Conservation (phyloP, 1,140 invertebrate genomes). For the Aricia agestis region DNA sequence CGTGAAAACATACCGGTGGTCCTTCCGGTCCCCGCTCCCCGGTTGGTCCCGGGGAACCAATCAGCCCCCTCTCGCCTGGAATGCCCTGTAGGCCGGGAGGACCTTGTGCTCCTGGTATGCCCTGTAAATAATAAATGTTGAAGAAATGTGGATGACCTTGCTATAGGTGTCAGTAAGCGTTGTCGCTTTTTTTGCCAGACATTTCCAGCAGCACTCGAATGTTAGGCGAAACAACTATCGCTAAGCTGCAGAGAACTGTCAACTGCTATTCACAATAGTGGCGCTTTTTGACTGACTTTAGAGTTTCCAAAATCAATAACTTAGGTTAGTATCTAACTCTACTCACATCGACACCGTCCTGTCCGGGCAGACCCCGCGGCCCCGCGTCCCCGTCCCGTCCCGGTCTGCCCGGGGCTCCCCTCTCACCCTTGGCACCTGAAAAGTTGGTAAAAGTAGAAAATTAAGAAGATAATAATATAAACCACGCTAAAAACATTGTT, state of each 20-base stretch:
- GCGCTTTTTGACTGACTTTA: too few relatives aligned
- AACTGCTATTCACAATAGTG: too few relatives aligned
- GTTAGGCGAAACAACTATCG: too few relatives aligned
- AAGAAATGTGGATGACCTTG: too few relatives aligned
- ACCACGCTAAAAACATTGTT: too few relatives aligned
- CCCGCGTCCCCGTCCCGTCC: constrained; percentile 49
- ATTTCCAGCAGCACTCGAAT: too few relatives aligned
- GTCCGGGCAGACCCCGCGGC: constrained; percentile 38
- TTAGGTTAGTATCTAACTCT: too few relatives aligned
- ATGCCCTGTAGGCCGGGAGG: constrained; percentile 37
- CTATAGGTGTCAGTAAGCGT: too few relatives aligned
- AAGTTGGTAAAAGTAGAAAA: neutral
- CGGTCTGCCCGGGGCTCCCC: constrained; percentile 41
- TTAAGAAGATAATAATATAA: too few relatives aligned
- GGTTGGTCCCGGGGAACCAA: constrained; percentile 35
- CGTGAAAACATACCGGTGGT: constrained; percentile 34
- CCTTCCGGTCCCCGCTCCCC: constrained; percentile 51
- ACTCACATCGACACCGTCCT: constrained; percentile 42
- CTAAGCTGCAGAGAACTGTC: too few relatives aligned
- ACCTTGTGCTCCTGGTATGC: constrained; percentile 40
- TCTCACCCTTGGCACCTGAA: constrained; percentile 54
- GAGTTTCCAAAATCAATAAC: too few relatives aligned
- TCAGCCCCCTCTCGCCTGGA: constrained; percentile 39
- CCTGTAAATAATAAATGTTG: constrained; percentile 30
- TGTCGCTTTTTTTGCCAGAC: too few relatives aligned